Conservation (phyloP, 2,888 invertebrate species). For the Acrocyrtus sp. region DNA sequence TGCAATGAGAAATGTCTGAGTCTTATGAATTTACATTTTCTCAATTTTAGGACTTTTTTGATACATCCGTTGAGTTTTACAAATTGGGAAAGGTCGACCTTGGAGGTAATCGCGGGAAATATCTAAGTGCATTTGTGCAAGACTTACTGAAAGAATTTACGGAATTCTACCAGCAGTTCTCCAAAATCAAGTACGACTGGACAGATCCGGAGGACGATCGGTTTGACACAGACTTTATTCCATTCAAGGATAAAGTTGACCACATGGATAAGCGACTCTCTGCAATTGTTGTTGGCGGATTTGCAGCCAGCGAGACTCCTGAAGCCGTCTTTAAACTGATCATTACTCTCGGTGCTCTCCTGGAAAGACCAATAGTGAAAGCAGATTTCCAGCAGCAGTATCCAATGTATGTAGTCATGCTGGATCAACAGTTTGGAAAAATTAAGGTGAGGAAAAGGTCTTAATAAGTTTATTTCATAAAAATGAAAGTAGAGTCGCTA, state of each 20-base stretch:
- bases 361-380: conserved; percentile 88
- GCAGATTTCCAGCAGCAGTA: conserved; percentile 90
- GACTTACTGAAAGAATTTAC: conserved; percentile 87
- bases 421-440: conserved; percentile 91
- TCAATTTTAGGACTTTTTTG: conserved; percentile 78
- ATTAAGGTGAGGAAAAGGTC: conserved; percentile 77
- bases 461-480: too few relatives aligned
- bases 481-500: too few relatives aligned
- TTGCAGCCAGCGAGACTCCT: conserved; percentile 91
- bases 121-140: conserved; percentile 78
- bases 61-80: conserved; percentile 91
- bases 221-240: conserved; percentile 83
- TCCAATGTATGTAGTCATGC: conserved; percentile 80
- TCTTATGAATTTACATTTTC: neutral
- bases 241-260: conserved; percentile 83
- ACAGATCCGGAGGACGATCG: conserved; percentile 87
- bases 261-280: conserved; percentile 92
- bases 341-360: conserved; percentile 85
- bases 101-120: conserved; percentile 86
- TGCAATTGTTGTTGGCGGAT: conserved; percentile 89
- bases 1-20: too few relatives aligned
- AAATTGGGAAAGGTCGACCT: conserved; percentile 96
- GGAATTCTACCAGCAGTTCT: conserved; percentile 82
- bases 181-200: conserved; percentile 86
- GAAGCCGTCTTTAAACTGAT: conserved; percentile 80